A percentile compares a stretch with the other conserved stretches of the same genome.
phyloP scores from a whole-genome alignment of 2,797 vertebrate species.

The Pelochelys cantorii region DNA sequence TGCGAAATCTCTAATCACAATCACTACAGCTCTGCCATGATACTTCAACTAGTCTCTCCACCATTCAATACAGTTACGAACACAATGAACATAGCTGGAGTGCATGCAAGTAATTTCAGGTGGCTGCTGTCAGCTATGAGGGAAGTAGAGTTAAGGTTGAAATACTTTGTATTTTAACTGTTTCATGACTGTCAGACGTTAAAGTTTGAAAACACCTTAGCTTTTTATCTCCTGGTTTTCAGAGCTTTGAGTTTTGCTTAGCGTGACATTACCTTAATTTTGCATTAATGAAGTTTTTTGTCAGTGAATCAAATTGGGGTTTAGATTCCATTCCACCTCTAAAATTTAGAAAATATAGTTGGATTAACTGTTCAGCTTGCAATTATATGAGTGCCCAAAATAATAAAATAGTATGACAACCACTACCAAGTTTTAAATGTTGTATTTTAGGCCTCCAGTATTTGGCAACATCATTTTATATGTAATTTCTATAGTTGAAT shows the following conservation, averaged over 20 bases:
- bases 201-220: not conserved
- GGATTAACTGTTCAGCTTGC: not conserved
- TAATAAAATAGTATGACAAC: not conserved
- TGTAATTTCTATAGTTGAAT: not conserved
- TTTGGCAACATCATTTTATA: not conserved
- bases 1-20: no score
- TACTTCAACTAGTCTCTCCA: no score
- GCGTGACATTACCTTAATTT: not conserved
- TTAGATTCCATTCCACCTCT: not conserved
- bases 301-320: not conserved
- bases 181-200: not conserved
- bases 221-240: not conserved
- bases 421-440: not conserved
- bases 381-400: slow-evolving; percentile 5
- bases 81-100: no score
- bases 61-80: no score
- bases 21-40: no score
- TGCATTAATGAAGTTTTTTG: not conserved
- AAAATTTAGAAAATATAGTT: not conserved
- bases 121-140: not conserved
- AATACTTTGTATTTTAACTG: not conserved
- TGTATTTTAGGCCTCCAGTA: not conserved
- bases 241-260: not conserved
- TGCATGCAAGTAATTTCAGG: no score
- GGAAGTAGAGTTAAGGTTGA: not conserved